phyloP scores from a whole-genome alignment of 2,888 invertebrate species.

The Mactromeris polynyma region DNA sequence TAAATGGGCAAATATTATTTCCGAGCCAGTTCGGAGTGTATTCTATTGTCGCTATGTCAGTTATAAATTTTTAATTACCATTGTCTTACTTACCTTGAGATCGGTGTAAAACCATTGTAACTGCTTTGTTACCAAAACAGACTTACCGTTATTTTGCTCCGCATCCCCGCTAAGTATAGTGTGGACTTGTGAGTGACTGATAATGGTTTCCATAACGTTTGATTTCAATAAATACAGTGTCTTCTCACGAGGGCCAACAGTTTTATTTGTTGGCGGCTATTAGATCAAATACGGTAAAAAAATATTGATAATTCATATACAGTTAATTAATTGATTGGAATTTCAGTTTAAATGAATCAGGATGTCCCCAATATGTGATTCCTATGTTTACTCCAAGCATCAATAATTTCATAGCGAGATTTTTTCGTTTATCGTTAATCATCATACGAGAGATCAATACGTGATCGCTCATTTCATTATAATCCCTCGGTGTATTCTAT shows the following conservation, averaged over 20 bases:
- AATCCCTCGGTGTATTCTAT: neutral
- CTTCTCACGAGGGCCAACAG: too few species aligned
- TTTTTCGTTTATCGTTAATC: neutral
- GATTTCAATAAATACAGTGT: too few species aligned
- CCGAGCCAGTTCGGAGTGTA: neutral
- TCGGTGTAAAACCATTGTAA: too few species aligned
- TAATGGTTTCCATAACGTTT: too few species aligned
- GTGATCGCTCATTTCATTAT: neutral
- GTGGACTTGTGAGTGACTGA: too few species aligned
- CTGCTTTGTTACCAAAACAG: too few species aligned
- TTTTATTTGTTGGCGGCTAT: neutral
- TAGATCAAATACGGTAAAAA: neutral
- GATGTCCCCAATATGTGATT: neutral
- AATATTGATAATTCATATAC: neutral
- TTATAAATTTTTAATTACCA: neutral
- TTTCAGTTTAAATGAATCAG: neutral
- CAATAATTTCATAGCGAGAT: neutral
- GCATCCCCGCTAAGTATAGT: too few species aligned
- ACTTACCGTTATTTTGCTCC: too few species aligned
- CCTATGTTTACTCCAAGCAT: neutral
- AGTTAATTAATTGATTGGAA: neutral
- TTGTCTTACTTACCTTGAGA: neutral
- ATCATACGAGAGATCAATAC: neutral
- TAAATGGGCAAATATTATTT: neutral
- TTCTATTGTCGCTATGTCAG: neutral